Conservation (phyloP, 1,140 invertebrate genomes). For the Drosophila carrolli region DNA sequence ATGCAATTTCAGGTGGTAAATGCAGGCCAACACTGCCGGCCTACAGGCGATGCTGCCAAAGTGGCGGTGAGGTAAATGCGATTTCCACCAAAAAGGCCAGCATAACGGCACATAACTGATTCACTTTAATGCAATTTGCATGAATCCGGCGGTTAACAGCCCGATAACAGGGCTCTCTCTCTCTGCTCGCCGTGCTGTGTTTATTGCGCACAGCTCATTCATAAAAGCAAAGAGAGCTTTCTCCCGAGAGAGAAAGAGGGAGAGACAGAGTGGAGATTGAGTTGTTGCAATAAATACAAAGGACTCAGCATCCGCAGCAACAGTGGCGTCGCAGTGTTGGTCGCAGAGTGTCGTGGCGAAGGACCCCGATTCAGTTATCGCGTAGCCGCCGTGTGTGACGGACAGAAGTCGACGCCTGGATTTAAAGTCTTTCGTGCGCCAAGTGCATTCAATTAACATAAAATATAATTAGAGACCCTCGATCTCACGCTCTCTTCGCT, state of each 20-base stretch:
- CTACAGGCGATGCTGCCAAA: conserved; percentile 32
- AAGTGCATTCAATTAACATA: conserved; percentile 58
- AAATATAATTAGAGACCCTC: conserved; percentile 52
- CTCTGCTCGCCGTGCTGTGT: conserved; percentile 32
- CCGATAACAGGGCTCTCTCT: conserved; percentile 40
- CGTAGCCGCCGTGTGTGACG: conserved; percentile 68
- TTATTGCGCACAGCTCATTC: conserved; percentile 59
- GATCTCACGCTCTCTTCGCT: conserved; percentile 1
- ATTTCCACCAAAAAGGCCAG: conserved; percentile 18
- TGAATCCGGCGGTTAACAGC: conserved; percentile 28
- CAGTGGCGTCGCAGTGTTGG: conserved; percentile 57
- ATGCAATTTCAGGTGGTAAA: conserved; percentile 18
- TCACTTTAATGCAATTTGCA: conserved; percentile 68
- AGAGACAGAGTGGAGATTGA: conserved; percentile 38
- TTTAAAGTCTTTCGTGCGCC: conserved; percentile 20
- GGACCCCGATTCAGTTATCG: conserved; percentile 34
- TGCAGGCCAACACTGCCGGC: conserved; percentile 23
- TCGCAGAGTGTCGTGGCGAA: conserved; percentile 3
- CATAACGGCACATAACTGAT: conserved; percentile 59
- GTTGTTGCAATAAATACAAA: conserved; percentile 67
- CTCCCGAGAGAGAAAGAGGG: background rate
- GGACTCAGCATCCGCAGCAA: conserved; percentile 59
- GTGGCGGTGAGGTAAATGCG: conserved; percentile 33
- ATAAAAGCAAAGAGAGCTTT: conserved; percentile 50
- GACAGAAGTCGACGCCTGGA: conserved; percentile 21